Base-by-base conservation (phyloP, 2,888 invertebrate genomes). In the Dicyrtoma fusca region DNA sequence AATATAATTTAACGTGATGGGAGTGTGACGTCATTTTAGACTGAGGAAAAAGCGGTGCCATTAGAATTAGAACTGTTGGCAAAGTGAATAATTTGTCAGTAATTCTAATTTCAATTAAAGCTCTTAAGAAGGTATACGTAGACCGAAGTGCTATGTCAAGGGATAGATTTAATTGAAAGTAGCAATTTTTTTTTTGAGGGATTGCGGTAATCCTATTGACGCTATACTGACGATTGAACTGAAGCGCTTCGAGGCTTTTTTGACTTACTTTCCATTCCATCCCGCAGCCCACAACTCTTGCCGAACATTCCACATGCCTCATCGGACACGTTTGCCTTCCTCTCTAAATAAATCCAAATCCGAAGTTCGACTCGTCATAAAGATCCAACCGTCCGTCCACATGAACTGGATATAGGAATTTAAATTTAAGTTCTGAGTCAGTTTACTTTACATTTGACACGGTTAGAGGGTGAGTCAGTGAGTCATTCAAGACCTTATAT, bases 141-240 rank as follows among this genome's bases (percentile, higher is more conserved):
- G n/a, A n/a, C n/a, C n/a, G n/a, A n/a, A n/a, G n/a, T n/a, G n/a
- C n/a, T n/a, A n/a, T n/a, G n/a, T n/a, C n/a, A n/a, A 34, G 23
- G 65, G 25, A 21, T 65, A 45, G 49, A 65, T 65, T 65, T 49
- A 63, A 63, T 51, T 51, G 51, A 23, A 26, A 51, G 25, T 26
- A 65, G 19, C 47, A 47, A 26, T 19, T 42, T 66, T 34, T 19
- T 42, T 66, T 34, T 55, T 42, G 66, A 66, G 66, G 66, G 55
- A 25, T 66, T 55, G 53, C 55, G 44, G 42, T 66, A 66, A 66
- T 66, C 66, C 55, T 42, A 55, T 66, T 65, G 53, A 51, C 25
- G 49, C n/a, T 34, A 34, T 34, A 34, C 34, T 34, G 34, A 8
- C 34, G 34, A 34, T 34, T 34, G 34, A 8, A 34, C 8, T 34